Percentiles rank a stretch among this genome's conserved stretches.
These are phyloP conservation scores for Streblospio benedicti DNA, from an alignment of 1,140 invertebrate species.

Conservation along the genomic window DNA sequence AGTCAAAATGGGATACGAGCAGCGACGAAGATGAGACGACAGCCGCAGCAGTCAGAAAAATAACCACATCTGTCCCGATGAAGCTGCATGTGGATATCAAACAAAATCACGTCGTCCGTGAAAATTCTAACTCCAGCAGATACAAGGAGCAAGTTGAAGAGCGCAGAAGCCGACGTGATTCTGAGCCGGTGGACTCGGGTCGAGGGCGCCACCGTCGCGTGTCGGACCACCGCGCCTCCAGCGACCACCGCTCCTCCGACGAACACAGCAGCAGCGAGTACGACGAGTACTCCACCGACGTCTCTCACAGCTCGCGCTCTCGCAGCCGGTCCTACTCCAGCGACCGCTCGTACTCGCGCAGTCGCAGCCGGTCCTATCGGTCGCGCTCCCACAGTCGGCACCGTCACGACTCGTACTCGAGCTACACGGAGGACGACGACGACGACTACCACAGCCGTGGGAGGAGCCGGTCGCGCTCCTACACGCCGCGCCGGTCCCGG, in stretches of 20 bases:
- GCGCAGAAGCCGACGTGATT: neutral
- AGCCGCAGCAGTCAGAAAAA: neutral
- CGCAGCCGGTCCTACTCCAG: neutral
- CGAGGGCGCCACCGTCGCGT: neutral
- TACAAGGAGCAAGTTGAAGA: neutral
- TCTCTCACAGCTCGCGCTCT: neutral
- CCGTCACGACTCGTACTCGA: too few species aligned
- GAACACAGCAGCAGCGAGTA: neutral
- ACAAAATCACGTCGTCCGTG: neutral
- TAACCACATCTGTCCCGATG: neutral
- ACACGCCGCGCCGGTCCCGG: neutral
- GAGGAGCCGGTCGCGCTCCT: neutral
- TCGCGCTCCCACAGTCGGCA: too few species aligned
- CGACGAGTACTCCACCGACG: neutral
- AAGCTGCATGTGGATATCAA: neutral
- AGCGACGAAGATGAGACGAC: conserved; percentile 12
- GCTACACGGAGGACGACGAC: too few species aligned
- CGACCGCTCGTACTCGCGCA: too few species aligned
- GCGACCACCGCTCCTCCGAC: neutral
- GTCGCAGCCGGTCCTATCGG: too few species aligned
- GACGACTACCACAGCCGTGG: neutral
- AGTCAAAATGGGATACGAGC: conserved; percentile 17
- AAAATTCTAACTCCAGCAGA: neutral
- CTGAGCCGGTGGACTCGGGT: neutral
- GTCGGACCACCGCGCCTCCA: neutral